Percentiles rank a stretch among this genome's conserved stretches.
Conservation (phyloP, 2,113 vertebrate species). For the Aptenodytes patagonicus region DNA sequence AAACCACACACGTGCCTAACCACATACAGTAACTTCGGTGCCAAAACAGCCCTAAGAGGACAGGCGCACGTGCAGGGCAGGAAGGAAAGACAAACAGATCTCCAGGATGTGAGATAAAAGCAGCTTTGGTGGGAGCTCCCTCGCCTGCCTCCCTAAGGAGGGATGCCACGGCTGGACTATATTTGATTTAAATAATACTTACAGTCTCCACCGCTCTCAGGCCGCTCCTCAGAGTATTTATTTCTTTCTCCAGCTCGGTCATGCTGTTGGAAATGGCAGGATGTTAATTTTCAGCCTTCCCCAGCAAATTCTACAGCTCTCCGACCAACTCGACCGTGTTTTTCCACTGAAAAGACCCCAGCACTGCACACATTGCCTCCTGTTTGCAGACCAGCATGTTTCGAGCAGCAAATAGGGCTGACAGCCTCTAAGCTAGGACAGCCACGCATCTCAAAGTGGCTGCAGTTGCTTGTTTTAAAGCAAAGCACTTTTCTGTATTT, state of each 20-base stretch:
- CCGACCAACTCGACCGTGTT: rapidly evolving
- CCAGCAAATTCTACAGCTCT: not conserved
- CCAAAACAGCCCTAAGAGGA: not conserved
- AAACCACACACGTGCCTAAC: not conserved
- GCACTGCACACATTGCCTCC: not conserved
- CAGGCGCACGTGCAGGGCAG: not conserved
- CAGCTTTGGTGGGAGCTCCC: not conserved
- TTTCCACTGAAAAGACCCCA: not conserved
- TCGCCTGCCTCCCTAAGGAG: not conserved
- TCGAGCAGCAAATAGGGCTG: not conserved
- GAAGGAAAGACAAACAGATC: constrained; percentile 33
- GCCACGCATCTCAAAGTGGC: not conserved
- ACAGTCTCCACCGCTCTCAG: constrained; percentile 93
- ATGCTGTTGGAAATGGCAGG: constrained; percentile 81
- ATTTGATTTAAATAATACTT: constrained; percentile 71
- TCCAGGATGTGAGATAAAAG: constrained; percentile 49
- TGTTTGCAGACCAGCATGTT: not conserved
- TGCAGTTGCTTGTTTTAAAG: constrained; percentile 3
- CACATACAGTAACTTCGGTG: not conserved
- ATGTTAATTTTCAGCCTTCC: constrained; percentile 43
- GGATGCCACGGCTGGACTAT: not conserved
- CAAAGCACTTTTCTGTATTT: not conserved
- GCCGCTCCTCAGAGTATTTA: constrained; percentile 89
- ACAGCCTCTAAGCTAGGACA: not conserved
- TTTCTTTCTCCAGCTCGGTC: constrained; percentile 97